Evolutionary conservation across 2,797 vertebrate genomes (phyloP).

Genomic region (Echiichthys vipera): DNA sequence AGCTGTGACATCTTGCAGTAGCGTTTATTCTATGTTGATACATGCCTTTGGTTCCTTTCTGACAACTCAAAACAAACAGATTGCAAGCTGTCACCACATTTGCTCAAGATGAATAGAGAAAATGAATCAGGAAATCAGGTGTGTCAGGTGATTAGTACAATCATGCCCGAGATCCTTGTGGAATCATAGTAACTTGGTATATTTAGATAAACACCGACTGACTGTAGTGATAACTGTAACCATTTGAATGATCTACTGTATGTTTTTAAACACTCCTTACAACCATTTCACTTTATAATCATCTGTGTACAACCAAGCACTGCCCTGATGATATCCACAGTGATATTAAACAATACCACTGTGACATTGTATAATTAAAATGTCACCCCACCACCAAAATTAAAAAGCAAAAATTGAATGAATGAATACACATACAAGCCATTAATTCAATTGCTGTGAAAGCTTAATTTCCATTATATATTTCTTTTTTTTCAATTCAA

Average conservation of each 20-base stretch:
- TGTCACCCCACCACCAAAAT: background rate
- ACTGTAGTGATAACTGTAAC: conserved; percentile 17
- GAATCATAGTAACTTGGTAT: conserved; percentile 60
- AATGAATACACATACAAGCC: no score
- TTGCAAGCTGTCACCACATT: conserved; percentile 77
- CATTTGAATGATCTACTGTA: background rate
- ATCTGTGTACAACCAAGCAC: conserved; percentile 4
- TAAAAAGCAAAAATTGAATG: no score
- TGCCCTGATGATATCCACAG: conserved; percentile 1
- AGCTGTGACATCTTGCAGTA: conserved; percentile 82
- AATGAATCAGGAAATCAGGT: conserved; percentile 79
- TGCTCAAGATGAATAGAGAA: conserved; percentile 72
- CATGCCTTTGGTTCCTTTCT: conserved; percentile 79
- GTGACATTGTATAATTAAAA: conserved; percentile 24
- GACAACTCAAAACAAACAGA: conserved; percentile 82
- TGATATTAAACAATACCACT: conserved; percentile 2
- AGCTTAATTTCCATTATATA: no score
- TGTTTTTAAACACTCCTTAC: background rate
- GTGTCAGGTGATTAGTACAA: conserved; percentile 78
- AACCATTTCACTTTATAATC: background rate
- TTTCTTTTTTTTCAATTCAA: no score
- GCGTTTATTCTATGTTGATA: conserved; percentile 81
- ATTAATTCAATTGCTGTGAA: no score
- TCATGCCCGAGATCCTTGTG: conserved; percentile 64
- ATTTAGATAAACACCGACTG: conserved; percentile 56